phyloP scores from a whole-genome alignment of 2,113 vertebrate species.

The Panurus biarmicus region DNA sequence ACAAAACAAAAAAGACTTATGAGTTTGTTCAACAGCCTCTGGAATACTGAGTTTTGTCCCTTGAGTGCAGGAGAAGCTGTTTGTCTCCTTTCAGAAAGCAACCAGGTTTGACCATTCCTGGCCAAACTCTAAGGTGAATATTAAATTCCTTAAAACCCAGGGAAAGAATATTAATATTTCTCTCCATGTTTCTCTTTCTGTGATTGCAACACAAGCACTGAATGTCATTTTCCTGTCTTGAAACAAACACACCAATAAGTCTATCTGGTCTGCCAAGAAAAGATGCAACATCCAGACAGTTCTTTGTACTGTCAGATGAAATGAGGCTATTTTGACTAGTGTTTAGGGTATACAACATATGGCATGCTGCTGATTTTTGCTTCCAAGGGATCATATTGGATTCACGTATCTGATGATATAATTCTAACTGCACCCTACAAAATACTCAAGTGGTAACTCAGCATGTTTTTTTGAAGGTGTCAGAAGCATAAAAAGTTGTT shows the following conservation, averaged over 20 bases:
- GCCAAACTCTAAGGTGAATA: not conserved
- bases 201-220: not conserved
- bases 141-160: not conserved
- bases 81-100: not conserved
- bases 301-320: slow-evolving; percentile 19
- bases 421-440: not conserved
- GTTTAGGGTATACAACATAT: slow-evolving; percentile 17
- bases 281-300: not conserved
- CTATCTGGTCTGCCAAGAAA: slow-evolving; percentile 23
- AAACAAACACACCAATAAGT: slow-evolving; percentile 9
- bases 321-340: slow-evolving; percentile 23
- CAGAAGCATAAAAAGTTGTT: not conserved
- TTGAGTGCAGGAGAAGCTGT: not conserved
- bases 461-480: not conserved
- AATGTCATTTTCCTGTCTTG: not conserved
- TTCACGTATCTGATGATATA: not conserved
- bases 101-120: not conserved
- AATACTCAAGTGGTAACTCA: not conserved
- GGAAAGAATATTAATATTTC: not conserved
- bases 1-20: not conserved
- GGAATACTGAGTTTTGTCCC: not conserved
- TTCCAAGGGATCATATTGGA: not conserved
- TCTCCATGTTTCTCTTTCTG: not conserved
- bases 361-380: not conserved
- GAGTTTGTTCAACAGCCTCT: not conserved